phyloP scores from a whole-genome alignment of 2,113 vertebrate genomes.

The Coregonus clupeaformis region DNA sequence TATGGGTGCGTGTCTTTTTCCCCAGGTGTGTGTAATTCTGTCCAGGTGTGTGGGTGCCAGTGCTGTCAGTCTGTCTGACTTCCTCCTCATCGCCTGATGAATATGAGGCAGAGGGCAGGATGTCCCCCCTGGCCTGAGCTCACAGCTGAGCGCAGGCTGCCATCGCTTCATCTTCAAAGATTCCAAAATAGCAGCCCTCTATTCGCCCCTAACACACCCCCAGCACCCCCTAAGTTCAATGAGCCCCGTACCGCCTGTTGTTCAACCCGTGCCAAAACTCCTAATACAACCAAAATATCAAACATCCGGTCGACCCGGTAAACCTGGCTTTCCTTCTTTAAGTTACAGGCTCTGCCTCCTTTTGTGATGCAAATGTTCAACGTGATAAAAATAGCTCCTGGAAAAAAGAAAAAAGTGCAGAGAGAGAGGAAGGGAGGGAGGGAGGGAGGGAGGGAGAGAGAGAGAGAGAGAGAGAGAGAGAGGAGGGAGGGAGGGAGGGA shows the following conservation, averaged over 20 bases:
- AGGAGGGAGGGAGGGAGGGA: too few species aligned
- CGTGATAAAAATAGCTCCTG: constrained; percentile 71
- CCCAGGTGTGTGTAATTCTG: constrained; percentile 42
- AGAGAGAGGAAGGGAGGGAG: constrained; percentile 57
- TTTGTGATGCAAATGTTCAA: constrained; percentile 69
- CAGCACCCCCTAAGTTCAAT: constrained; percentile 57
- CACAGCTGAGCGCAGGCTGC: constrained; percentile 72
- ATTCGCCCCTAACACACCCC: constrained; percentile 43
- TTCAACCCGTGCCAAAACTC: constrained; percentile 66
- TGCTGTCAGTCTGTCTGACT: constrained; percentile 32
- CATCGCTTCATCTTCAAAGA: constrained; percentile 76
- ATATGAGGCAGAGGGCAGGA: constrained; percentile 63
- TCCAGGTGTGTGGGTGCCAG: constrained; percentile 51
- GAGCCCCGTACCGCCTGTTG: constrained; percentile 61
- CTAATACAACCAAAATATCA: constrained; percentile 79
- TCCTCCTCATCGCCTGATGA: constrained; percentile 66
- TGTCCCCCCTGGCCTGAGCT: constrained; percentile 54
- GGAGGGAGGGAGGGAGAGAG: constrained; percentile 32
- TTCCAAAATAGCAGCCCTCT: not conserved
- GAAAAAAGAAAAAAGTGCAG: constrained; percentile 60
- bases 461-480: constrained; percentile 29
- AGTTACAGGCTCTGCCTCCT: constrained; percentile 49
- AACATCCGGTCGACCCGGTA: constrained; percentile 65
- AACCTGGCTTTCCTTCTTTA: constrained; percentile 63
- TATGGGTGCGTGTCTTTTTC: constrained; percentile 29